These are phyloP conservation scores for Andrena haemorrhoa DNA, from an alignment of 2,888 invertebrate genomes.

Conservation along the genomic window DNA sequence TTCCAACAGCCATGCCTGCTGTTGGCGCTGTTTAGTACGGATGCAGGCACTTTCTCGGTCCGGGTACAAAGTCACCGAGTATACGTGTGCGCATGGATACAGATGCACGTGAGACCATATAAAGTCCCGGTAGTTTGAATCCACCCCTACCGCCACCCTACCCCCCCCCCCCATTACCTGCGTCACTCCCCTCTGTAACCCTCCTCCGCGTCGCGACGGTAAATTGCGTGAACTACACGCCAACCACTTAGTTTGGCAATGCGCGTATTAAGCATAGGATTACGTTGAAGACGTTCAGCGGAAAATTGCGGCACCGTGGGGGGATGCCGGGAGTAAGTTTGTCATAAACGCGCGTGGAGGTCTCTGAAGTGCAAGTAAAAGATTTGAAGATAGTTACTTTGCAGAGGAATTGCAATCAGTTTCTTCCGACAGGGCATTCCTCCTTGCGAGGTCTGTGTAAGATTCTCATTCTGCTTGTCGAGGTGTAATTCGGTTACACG, in stretches of 20 bases:
- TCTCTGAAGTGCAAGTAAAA: neutral
- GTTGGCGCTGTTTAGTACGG: conserved; percentile 61
- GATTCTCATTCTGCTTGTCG: too few species aligned
- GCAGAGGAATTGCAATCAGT: too few species aligned
- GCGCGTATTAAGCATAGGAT: conserved; percentile 64
- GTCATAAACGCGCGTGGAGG: conserved; percentile 13
- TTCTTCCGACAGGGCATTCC: too few species aligned
- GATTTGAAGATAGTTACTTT: neutral
- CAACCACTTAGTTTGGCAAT: conserved; percentile 61
- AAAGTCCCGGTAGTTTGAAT: conserved; percentile 56
- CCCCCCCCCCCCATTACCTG: conserved; percentile 29
- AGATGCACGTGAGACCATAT: conserved; percentile 32
- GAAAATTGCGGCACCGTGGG: conserved; percentile 38
- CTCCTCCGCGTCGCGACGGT: conserved; percentile 31
- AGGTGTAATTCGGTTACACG: too few species aligned
- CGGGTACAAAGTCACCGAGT: conserved; percentile 45
- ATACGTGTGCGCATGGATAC: conserved; percentile 41
- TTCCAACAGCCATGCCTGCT: conserved; percentile 54
- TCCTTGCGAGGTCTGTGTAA: too few species aligned
- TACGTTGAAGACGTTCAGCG: conserved; percentile 52
- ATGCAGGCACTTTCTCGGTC: conserved; percentile 59
- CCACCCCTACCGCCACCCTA: neutral
- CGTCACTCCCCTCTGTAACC: conserved; percentile 1
- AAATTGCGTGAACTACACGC: conserved; percentile 64
- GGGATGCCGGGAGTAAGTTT: neutral